Evolutionary conservation across 1,140 invertebrate species (phyloP), one percentile per base, ranked within the genome.

Genomic region (Phymorhynchus buccinoides): DNA sequence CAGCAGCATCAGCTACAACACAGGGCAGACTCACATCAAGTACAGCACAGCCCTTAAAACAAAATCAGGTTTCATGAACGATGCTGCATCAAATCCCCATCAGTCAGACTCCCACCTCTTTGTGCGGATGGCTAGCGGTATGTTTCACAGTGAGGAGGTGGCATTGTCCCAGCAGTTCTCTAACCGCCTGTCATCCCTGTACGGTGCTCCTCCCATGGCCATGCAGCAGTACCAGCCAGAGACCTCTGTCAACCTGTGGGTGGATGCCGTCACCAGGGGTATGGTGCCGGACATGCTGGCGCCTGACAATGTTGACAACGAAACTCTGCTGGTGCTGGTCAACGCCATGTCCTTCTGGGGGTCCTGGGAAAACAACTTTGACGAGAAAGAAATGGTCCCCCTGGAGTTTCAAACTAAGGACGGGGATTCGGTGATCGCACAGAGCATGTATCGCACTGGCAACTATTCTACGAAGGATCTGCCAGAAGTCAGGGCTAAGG

Each of bases 1-100:
- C 62, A 83, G 32, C 66, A 83, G 62, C 62, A 71, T 83, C 81
- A 83, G 81, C 62, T 83, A 83, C 81, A 83, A 42, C 81, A 71
- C 81, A 35, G 81, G 81, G 22, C 62, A 71, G n/a, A 73, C 6
- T 7, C 56, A 71, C 44, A 42, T 83, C 81, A 83, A 27, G 81
- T 71, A 42, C 66, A 71, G 81, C 37, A 27, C 41, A 1, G 48
- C 62, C 6, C 37, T 68, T 27, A 79, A 32, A 12, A 56, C 77
- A 27, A 52, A 30, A 1, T 6, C 37, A 3, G 37, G 41, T 56
- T 14, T 18, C 79, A 37, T 81, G 32, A 37, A 3, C 52, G 27
- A 62, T 1, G 18, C 44, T 42, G 27, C n/a, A 52, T 22, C n/a
- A 42, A 32, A 7, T 41, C 14, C 78, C 52, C 3, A 37, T 27